These are phyloP conservation scores for Pardalotus punctatus DNA, from an alignment of 2,113 vertebrate species.

Conservation along the genomic window DNA sequence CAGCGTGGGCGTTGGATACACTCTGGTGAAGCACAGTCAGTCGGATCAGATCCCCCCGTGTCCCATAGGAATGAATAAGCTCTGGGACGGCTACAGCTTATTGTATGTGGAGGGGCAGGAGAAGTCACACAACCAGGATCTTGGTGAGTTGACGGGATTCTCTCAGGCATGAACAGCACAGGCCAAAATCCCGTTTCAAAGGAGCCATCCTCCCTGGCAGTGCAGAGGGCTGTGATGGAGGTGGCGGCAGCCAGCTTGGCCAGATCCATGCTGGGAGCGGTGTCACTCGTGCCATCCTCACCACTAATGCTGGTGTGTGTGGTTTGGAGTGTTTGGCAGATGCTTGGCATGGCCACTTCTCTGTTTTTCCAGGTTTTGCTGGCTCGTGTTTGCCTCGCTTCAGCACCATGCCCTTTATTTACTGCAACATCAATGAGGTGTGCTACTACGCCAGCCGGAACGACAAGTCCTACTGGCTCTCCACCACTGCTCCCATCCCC, in stretches of 20 bases:
- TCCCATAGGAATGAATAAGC: slow-evolving; percentile 85
- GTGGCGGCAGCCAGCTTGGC: background rate
- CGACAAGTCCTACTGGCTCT: slow-evolving; percentile 98
- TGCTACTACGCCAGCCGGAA: slow-evolving; percentile 93
- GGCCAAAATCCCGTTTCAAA: background rate
- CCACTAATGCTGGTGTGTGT: background rate
- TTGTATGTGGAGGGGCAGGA: slow-evolving; percentile 95
- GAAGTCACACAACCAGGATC: slow-evolving; percentile 95
- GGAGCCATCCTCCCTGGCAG: background rate
- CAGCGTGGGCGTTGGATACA: slow-evolving; percentile 79
- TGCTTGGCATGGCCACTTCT: background rate
- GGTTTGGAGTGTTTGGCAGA: background rate
- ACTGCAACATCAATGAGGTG: slow-evolving; percentile 90
- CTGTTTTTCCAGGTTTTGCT: slow-evolving; percentile 80
- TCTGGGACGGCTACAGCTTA: slow-evolving; percentile 96
- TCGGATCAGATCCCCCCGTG: slow-evolving; percentile 85
- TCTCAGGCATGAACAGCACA: background rate
- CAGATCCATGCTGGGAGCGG: background rate
- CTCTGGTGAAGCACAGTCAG: slow-evolving; percentile 94
- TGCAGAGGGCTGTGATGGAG: background rate
- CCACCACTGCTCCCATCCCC: slow-evolving; percentile 91
- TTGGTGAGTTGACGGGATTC: slow-evolving; percentile 74
- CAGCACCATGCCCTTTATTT: slow-evolving; percentile 96
- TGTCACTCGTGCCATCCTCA: background rate
- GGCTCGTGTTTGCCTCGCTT: slow-evolving; percentile 93